Evolutionary conservation across 2,797 vertebrate genomes (phyloP).

Genomic region (Paguma larvata): DNA sequence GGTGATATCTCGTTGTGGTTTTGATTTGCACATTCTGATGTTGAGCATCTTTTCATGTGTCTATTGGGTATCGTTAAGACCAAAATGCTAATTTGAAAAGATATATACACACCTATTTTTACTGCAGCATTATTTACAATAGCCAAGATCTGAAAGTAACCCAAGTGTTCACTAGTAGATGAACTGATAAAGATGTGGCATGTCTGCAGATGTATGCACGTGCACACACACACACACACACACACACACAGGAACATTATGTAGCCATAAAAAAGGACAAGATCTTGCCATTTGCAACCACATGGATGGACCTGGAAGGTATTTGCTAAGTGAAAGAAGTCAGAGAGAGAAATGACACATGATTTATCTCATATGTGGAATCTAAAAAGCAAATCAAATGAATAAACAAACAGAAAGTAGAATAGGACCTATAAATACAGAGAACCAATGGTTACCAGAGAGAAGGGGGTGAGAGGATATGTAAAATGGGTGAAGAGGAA

Average conservation of each 20-base stretch:
- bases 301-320: background rate
- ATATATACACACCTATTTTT: background rate
- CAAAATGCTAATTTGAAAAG: background rate
- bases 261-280: background rate
- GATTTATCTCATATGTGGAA: background rate
- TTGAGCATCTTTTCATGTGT: background rate
- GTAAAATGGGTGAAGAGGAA: background rate
- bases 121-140: background rate
- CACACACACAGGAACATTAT: background rate
- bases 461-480: background rate
- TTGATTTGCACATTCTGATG: background rate
- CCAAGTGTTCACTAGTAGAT: background rate
- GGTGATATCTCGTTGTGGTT: background rate
- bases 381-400: background rate
- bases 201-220: background rate
- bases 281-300: background rate
- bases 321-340: background rate
- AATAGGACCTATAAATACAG: background rate
- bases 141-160: background rate
- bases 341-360: background rate
- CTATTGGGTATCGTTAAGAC: background rate
- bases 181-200: background rate
- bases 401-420: background rate
- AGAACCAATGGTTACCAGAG: background rate
- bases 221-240: background rate